Base-by-base conservation (phyloP, 1,140 invertebrate species). In the Plectus sambesii region DNA sequence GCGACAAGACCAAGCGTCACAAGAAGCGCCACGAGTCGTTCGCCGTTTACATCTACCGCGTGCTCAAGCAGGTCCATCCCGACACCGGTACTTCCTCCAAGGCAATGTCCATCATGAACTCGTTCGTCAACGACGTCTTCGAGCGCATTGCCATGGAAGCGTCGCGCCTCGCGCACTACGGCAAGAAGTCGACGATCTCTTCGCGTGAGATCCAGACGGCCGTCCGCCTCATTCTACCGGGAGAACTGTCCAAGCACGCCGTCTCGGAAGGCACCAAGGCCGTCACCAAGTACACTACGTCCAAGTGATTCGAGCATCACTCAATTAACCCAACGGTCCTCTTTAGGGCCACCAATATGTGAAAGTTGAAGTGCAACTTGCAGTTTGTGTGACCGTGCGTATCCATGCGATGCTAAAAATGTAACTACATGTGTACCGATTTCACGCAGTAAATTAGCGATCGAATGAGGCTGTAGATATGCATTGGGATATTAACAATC, bases 91-190 rank as follows among this genome's bases (percentile, higher is more conserved):
- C 74, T 39, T 72, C 72, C 12, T 55, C 58, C 29, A 75, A 74
- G 47, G 73, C 74, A 0, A 79, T 79, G 75, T 60, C 70, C 36
- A 78, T 79, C 26, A 78, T 79, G 76, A 78, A 79, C 50, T 75
- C 74, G 43, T 79, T 80, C 60, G 76, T 80, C 27, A 73, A 75
- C 42, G 78, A 81, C 58, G 79, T 82, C 43, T 81, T 80, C 56
- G 78, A 80, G 55, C 71, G 79, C 17, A 79, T 81, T 30, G 78
- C 80, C 24, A 66, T 77, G 4, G 80, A 83, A 68, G 73, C 80
- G 1, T 80, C 78, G 6, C 74, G 78, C 55, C 61, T 83, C 47
- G 76, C 78, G 3, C 79, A 81, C 52, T 81, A 81, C 71, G 82
- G 80, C 70, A 82, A 82, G 64, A 65, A 75, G 0, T 76, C 75